phyloP scores from a whole-genome alignment of 92 coral and sea anemone genomes.

The Actinernus sp. region DNA sequence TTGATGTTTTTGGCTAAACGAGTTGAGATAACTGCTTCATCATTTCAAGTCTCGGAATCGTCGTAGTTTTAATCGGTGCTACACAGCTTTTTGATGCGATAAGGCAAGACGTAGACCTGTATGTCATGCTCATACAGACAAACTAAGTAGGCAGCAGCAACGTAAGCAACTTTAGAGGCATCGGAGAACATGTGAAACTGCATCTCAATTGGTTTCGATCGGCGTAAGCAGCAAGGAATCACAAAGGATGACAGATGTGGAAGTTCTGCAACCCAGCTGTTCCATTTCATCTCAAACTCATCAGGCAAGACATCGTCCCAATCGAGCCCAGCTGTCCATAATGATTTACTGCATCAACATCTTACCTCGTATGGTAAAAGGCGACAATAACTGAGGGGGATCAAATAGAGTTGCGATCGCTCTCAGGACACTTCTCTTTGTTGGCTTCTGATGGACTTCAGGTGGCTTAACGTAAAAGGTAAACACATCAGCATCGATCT shows the following conservation, averaged over 20 bases:
- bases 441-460: constrained; percentile 12
- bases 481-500: constrained; percentile 36
- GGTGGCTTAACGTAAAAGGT: constrained; percentile 4
- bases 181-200: too few species aligned
- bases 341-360: constrained; percentile 40
- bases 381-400: constrained; percentile 45
- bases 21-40: constrained; percentile 44
- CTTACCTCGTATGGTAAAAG: constrained; percentile 40
- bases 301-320: constrained; percentile 62
- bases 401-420: constrained; percentile 51
- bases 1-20: constrained; percentile 31
- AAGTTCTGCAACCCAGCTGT: constrained; percentile 39
- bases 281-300: constrained; percentile 18
- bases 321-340: constrained; percentile 57
- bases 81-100: constrained; percentile 65
- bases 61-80: constrained; percentile 56
- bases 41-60: constrained; percentile 71
- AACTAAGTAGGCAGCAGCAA: too few species aligned
- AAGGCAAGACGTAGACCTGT: too few species aligned
- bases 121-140: too few species aligned
- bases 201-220: too few species aligned
- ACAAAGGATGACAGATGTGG: too few species aligned
- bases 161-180: too few species aligned
- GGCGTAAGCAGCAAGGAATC: too few species aligned
- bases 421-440: constrained; percentile 47